phyloP scores from a whole-genome alignment of 2,888 invertebrate genomes.

The Cheilosia variabilis region DNA sequence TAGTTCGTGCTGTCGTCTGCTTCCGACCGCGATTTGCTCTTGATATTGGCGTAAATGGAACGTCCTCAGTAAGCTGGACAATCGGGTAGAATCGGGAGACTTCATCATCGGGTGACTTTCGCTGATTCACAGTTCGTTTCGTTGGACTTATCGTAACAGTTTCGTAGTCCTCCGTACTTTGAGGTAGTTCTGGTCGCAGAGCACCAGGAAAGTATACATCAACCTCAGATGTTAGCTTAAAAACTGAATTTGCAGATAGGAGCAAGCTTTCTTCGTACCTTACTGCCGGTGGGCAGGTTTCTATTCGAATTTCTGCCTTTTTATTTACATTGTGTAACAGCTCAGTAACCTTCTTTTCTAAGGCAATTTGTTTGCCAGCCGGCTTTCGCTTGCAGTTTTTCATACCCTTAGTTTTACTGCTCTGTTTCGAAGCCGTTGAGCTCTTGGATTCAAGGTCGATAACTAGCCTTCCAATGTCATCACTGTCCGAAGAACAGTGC shows the following conservation, averaged over 20 bases:
- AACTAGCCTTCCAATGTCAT: constrained; percentile 38
- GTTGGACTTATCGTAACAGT: constrained; percentile 1
- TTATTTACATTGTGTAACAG: background rate
- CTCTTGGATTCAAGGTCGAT: constrained; percentile 19
- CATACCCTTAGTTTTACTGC: background rate
- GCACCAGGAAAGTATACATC: background rate
- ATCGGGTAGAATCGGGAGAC: constrained; percentile 34
- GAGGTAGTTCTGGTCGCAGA: background rate
- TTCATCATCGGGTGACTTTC: constrained; percentile 11
- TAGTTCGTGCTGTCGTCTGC: background rate
- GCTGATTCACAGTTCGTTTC: background rate
- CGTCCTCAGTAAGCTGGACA: constrained; percentile 19
- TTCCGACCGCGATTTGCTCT: constrained; percentile 1
- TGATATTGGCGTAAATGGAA: constrained; percentile 13
- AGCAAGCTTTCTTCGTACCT: background rate
- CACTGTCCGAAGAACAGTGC: constrained; percentile 36
- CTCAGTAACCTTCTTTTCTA: constrained; percentile 23
- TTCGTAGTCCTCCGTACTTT: background rate
- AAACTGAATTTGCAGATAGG: background rate
- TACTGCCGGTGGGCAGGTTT: background rate
- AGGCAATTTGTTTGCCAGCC: background rate
- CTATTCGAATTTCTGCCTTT: background rate
- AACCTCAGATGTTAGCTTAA: constrained; percentile 22
- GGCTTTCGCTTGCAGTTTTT: background rate
- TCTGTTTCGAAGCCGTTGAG: background rate